A percentile compares a stretch with the other conserved stretches of the same genome.
Conservation (phyloP, 2,113 vertebrate species). For the Pelusios castaneus region DNA sequence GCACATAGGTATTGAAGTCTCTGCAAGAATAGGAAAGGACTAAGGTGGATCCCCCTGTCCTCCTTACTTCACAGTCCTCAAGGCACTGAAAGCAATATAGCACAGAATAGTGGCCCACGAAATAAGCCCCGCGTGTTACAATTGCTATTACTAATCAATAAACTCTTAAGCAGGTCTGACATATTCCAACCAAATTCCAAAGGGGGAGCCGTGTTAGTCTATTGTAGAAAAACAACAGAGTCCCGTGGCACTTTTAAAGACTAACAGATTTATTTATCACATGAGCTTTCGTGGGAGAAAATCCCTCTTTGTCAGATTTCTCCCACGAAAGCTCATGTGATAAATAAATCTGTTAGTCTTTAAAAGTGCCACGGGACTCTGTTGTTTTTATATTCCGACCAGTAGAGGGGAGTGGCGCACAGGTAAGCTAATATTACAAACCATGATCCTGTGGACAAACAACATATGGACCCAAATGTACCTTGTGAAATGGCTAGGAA, state of each 20-base stretch:
- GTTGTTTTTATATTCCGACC: not conserved
- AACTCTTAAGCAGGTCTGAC: not conserved
- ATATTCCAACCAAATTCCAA: not conserved
- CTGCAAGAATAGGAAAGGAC: too few relatives aligned
- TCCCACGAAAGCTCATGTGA: too few relatives aligned
- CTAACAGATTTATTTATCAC: too few relatives aligned
- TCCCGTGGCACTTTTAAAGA: too few relatives aligned
- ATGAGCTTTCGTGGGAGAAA: too few relatives aligned
- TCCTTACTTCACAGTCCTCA: slow-evolving; percentile 3
- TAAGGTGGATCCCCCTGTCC: not conserved
- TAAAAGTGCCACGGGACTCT: too few relatives aligned
- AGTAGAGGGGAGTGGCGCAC: not conserved
- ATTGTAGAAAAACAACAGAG: too few relatives aligned
- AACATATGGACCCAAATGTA: not conserved
- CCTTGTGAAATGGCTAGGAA: not conserved
- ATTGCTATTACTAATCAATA: not conserved
- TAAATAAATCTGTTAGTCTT: too few relatives aligned
- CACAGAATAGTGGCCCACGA: not conserved
- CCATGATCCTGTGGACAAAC: not conserved
- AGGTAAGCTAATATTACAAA: rapidly evolving
- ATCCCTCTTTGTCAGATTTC: too few relatives aligned
- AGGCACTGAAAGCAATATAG: slow-evolving; percentile 49
- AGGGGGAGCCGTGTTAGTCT: too few relatives aligned
- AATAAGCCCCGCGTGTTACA: not conserved
- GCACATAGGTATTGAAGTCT: not conserved